Percentiles rank a stretch among this genome's conserved stretches.
Evolutionary conservation across 2,797 vertebrate species (phyloP).

Genomic region (Pipistrellus pygmaeus): DNA sequence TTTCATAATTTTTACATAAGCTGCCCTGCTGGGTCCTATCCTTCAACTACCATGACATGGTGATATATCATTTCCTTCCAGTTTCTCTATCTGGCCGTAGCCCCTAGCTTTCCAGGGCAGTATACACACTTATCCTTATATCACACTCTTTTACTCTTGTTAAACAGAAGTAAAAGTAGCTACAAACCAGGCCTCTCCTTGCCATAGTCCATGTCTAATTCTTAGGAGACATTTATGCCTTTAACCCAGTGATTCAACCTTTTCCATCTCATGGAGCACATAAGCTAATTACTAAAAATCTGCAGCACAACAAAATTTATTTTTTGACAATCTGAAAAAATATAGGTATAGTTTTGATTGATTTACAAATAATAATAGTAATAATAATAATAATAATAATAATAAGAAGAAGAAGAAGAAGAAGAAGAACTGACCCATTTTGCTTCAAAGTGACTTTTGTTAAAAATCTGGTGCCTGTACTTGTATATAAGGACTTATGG

Average conservation of each 20-base stretch:
- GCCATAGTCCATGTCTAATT: not conserved
- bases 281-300: not conserved
- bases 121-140: not conserved
- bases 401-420: no score
- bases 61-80: not conserved
- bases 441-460: not conserved
- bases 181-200: not conserved
- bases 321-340: not conserved
- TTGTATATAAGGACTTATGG: not conserved
- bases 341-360: not conserved
- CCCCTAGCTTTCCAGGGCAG: not conserved
- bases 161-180: not conserved
- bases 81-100: not conserved
- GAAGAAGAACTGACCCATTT: not conserved
- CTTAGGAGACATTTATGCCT: not conserved
- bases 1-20: not conserved
- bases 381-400: not conserved
- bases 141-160: not conserved
- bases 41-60: not conserved
- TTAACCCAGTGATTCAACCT: not conserved
- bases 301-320: not conserved
- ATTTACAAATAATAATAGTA: not conserved
- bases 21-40: not conserved
- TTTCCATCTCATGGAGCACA: not conserved
- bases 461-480: not conserved